Percentiles rank a stretch among this genome's conserved stretches.
Evolutionary conservation across 2,888 invertebrate genomes (phyloP).

Genomic region (Acleris sparsana): DNA sequence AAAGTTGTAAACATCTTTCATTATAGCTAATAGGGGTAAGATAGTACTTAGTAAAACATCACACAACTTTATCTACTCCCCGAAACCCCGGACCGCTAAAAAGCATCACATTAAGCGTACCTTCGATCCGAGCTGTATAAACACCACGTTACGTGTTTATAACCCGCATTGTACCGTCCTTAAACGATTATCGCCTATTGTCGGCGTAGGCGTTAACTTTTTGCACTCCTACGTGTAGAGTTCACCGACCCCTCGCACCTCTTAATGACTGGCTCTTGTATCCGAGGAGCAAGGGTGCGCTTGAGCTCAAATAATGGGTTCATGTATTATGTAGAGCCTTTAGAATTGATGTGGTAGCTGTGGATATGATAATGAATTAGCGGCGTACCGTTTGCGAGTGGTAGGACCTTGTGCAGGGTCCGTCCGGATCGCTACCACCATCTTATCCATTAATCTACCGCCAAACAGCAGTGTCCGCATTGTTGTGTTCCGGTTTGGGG

Average conservation of each 20-base stretch:
- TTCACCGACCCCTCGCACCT: slow-evolving; percentile 13
- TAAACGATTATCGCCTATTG: slow-evolving; percentile 31
- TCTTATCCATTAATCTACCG: no score
- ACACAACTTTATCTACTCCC: no score
- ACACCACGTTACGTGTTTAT: background rate
- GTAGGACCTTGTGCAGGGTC: no score
- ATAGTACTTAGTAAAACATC: no score
- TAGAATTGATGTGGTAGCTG: slow-evolving; percentile 6
- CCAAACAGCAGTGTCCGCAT: no score
- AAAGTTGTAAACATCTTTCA: no score
- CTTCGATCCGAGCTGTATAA: background rate
- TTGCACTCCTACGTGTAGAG: slow-evolving; percentile 17
- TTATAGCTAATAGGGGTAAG: no score
- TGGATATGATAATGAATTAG: slow-evolving; percentile 14
- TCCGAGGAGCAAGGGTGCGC: background rate
- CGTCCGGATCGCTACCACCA: no score
- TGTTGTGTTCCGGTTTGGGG: no score
- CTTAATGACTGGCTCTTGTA: slow-evolving; percentile 8
- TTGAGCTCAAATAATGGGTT: background rate
- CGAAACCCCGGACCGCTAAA: no score
- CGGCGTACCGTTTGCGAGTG: no score
- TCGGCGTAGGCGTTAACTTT: slow-evolving; percentile 22
- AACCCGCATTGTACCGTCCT: slow-evolving; percentile 14
- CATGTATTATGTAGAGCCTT: slow-evolving; percentile 11
- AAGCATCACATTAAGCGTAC: no score